Base-by-base conservation (phyloP, 2,888 invertebrate genomes). In the Leucozona laternaria region DNA sequence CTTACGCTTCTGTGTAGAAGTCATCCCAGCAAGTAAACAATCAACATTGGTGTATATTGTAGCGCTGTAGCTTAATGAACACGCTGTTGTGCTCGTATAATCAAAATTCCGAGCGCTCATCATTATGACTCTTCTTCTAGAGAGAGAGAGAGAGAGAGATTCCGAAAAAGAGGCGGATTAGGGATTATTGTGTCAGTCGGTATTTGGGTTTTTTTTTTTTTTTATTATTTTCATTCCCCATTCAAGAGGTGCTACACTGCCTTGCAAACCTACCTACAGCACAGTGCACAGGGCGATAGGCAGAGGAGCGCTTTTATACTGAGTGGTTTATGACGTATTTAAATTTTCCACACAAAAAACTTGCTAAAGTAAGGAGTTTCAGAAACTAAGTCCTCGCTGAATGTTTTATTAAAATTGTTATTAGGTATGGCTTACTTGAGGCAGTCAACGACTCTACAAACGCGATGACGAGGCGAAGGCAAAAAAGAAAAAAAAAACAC, bases 141-240 rank as follows among this genome's bases (percentile, higher is more conserved):
- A 72, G 72, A 43, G 20, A 43, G 13, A 72, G n/a, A n/a, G 72
- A 17, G 37, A 64, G n/a, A n/a, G 72, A 17, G 37, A 64, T 68
- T 37, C 80, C 60, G 60, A 66, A 17, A 68, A 57, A 37, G 62
- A 20, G 31, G 70, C 34, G 78, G 86, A 86, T 82, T 86, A 86
- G 55, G 78, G 86, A 86, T 86, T 86, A 86, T 75, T 78, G 86
- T 86, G 78, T 64, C 82, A 78, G 81, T 85, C 28, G 84, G 75
- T 50, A 68, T 68, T 68, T 68, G 20, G 68, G 31, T 25, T 11
- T 75, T 60, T 79, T 50, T 60, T 79, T 48, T 78, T 34, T 53
- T 43, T 6, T 5, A n/a, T n/a, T n/a, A n/a, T n/a, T 17, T 17
- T 2, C 20, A 15, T 20, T 31, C 7, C 20, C 0, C 45, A 75